phyloP scores from a whole-genome alignment of 2,888 invertebrate species.

The Sinelater perroti region DNA sequence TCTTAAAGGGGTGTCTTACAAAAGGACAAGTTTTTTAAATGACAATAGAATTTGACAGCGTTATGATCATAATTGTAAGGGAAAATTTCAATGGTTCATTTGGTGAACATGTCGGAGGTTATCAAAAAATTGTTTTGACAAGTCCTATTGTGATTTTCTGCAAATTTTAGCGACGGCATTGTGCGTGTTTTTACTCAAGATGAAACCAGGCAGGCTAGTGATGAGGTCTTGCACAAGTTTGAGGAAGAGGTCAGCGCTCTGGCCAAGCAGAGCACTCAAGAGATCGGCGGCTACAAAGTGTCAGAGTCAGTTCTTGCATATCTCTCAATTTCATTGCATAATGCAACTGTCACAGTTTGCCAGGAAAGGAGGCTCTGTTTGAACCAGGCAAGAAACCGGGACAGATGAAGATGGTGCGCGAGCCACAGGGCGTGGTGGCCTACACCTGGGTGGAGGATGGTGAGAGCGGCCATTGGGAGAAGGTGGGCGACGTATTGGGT shows the following conservation, averaged over 20 bases:
- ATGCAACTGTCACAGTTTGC: constrained; percentile 76
- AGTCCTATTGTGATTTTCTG: too few species aligned
- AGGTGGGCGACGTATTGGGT: constrained; percentile 91
- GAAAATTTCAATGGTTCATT: too few species aligned
- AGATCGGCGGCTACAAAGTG: constrained; percentile 86
- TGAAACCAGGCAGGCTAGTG: constrained; percentile 73
- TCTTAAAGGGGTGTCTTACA: too few species aligned
- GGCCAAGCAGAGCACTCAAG: constrained; percentile 69
- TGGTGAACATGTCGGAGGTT: too few species aligned
- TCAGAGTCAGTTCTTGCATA: constrained; percentile 69
- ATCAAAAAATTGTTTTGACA: too few species aligned
- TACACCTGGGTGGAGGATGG: constrained; percentile 79
- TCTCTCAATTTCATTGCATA: constrained; percentile 3
- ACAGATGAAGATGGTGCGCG: constrained; percentile 84
- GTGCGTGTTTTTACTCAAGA: constrained; percentile 86
- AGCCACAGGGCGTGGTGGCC: constrained; percentile 77
- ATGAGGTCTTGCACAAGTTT: constrained; percentile 69
- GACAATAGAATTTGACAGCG: too few species aligned
- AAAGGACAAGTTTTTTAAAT: too few species aligned
- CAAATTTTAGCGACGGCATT: constrained; percentile 81
- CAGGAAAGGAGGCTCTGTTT: constrained; percentile 79
- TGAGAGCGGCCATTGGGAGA: constrained; percentile 72
- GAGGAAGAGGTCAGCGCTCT: constrained; percentile 77
- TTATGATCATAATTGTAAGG: too few species aligned
- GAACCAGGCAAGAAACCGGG: constrained; percentile 84